phyloP scores from a whole-genome alignment of 2,113 vertebrate species.

The Ptilonorhynchus violaceus region DNA sequence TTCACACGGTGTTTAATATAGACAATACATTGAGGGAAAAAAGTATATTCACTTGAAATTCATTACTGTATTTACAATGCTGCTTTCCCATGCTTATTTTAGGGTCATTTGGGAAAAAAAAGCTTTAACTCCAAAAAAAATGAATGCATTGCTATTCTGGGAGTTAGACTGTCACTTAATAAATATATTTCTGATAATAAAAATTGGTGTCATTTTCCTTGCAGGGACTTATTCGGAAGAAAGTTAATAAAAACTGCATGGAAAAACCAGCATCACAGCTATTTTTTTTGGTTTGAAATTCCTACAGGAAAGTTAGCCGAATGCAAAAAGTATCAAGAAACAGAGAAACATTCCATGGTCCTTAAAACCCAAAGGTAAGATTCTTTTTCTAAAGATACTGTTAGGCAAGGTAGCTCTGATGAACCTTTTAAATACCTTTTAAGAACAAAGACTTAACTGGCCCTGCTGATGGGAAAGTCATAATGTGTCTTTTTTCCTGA shows the following conservation, averaged over 20 bases:
- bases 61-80: constrained; percentile 55
- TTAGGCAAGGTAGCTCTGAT: neutral
- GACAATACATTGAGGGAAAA: neutral
- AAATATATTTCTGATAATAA: constrained; percentile 80
- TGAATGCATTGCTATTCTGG: constrained; percentile 65
- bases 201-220: constrained; percentile 73
- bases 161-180: constrained; percentile 73
- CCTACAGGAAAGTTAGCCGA: constrained; percentile 53
- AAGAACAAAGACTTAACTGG: constrained; percentile 38
- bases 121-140: constrained; percentile 57
- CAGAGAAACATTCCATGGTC: constrained; percentile 10
- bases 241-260: constrained; percentile 75
- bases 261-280: constrained; percentile 68
- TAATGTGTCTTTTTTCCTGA: neutral
- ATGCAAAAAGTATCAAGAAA: constrained; percentile 23
- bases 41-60: neutral
- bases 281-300: constrained; percentile 6
- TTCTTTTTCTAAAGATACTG: constrained; percentile 30
- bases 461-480: constrained; percentile 48
- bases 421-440: neutral
- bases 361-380: constrained; percentile 49
- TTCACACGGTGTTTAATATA: neutral
- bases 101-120: constrained; percentile 66
- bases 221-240: constrained; percentile 67
- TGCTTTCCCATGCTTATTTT: constrained; percentile 75